Percentiles rank a stretch among this genome's conserved stretches.
These are phyloP conservation scores for Chironomus striatipennis DNA, from an alignment of 1,140 invertebrate species.

Conservation along the genomic window DNA sequence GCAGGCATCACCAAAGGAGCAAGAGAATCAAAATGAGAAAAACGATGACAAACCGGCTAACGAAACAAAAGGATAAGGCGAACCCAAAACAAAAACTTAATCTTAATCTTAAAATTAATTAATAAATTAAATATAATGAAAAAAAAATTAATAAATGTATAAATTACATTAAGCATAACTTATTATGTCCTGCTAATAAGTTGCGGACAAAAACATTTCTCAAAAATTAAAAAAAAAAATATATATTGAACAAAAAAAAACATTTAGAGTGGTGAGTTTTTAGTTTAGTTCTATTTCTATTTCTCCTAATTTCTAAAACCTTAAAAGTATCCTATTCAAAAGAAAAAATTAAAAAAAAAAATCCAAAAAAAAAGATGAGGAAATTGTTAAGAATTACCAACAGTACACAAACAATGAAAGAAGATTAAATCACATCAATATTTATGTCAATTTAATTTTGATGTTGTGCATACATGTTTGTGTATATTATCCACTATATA, in stretches of 20 bases:
- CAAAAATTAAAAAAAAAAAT: neutral
- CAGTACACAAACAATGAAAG: neutral
- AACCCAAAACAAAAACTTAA: slow-evolving; percentile 2
- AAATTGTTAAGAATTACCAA: neutral
- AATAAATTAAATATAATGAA: slow-evolving; percentile 3
- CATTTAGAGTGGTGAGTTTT: slow-evolving; percentile 14
- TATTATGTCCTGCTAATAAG: too few species aligned
- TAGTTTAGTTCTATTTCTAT: neutral
- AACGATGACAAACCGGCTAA: slow-evolving; percentile 26
- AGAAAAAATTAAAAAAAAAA: neutral
- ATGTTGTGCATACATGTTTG: slow-evolving; percentile 15
- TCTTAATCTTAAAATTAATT: neutral
- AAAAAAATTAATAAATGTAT: neutral
- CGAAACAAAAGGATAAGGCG: slow-evolving; percentile 5
- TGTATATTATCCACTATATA: slow-evolving; percentile 1
- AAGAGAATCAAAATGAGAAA: slow-evolving; percentile 29
- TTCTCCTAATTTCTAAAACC: neutral
- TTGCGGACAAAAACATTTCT: too few species aligned
- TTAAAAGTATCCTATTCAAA: neutral
- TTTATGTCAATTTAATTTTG: slow-evolving; percentile 24
- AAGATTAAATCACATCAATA: neutral
- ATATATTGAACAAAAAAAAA: neutral
- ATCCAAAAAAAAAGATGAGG: neutral
- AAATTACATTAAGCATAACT: neutral
- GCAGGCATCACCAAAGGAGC: slow-evolving; percentile 24